Percentiles rank a stretch among this genome's conserved stretches.
These are phyloP conservation scores for Ptychochromis oligacanthus DNA, from an alignment of 2,113 vertebrate species.

Conservation along the genomic window DNA sequence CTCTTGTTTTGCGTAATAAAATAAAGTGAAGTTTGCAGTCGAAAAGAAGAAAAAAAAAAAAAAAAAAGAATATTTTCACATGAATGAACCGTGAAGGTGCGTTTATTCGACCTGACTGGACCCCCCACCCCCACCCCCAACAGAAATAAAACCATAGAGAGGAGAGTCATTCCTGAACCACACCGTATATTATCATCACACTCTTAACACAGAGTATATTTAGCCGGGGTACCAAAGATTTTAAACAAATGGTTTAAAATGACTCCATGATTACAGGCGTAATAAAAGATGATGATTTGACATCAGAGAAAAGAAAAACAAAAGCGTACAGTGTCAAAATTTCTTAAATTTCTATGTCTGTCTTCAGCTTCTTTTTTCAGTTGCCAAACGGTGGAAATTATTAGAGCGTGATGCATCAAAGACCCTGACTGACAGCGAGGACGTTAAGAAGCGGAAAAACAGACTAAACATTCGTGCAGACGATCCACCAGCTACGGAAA, in stretches of 20 bases:
- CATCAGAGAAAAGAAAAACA: accelerated
- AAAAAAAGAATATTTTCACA: conserved; percentile 37
- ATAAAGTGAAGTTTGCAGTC: conserved; percentile 5
- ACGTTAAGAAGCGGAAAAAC: neutral
- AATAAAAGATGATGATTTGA: neutral
- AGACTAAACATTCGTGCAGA: accelerated
- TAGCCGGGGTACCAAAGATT: too few species aligned
- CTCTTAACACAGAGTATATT: too few species aligned
- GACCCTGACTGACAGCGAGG: neutral
- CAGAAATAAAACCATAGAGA: neutral
- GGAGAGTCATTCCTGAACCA: neutral
- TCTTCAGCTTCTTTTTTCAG: neutral
- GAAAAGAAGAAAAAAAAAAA: neutral
- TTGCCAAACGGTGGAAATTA: accelerated
- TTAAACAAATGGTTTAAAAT: too few species aligned
- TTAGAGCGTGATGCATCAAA: accelerated
- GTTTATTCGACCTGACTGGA: conserved; percentile 18
- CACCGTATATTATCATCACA: neutral
- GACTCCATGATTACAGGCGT: accelerated
- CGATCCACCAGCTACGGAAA: neutral
- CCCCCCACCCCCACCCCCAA: too few species aligned
- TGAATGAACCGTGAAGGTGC: conserved; percentile 44
- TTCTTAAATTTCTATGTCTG: neutral
- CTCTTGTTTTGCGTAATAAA: conserved; percentile 31
- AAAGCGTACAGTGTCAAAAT: accelerated